Percentiles rank a stretch among this genome's conserved stretches.
phyloP scores from a whole-genome alignment of 2,888 invertebrate species.

The Scaptomyza flava region DNA sequence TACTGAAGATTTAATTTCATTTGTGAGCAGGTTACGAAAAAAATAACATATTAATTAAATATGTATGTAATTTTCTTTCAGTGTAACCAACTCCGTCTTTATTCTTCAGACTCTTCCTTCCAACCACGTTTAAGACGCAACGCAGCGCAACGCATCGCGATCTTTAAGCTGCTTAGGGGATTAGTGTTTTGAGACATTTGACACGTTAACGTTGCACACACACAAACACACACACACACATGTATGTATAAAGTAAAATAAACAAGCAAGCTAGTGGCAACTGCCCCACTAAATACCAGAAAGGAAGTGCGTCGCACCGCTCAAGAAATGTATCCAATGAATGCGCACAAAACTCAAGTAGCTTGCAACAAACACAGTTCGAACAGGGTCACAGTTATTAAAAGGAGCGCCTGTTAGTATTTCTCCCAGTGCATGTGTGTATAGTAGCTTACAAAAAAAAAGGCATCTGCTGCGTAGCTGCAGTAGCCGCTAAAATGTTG shows the following conservation, averaged over 20 bases:
- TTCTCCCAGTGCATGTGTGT: not conserved
- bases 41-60: too few species aligned
- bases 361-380: constrained; percentile 29
- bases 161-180: constrained; percentile 83
- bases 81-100: constrained; percentile 15
- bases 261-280: constrained; percentile 43
- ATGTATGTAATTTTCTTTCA: not conserved
- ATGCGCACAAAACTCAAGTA: constrained; percentile 64
- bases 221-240: constrained; percentile 2
- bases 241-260: constrained; percentile 44
- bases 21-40: too few species aligned
- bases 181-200: constrained; percentile 83
- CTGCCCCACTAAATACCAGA: constrained; percentile 65
- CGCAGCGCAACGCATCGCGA: constrained; percentile 70
- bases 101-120: constrained; percentile 20
- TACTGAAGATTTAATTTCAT: too few species aligned
- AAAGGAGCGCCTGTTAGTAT: constrained; percentile 1
- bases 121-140: constrained; percentile 59
- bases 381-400: constrained; percentile 35
- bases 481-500: constrained; percentile 24
- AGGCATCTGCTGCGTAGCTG: constrained; percentile 34
- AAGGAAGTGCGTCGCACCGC: constrained; percentile 70
- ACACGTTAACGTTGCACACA: constrained; percentile 78
- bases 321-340: constrained; percentile 65
- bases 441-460: not conserved